These are phyloP conservation scores for Eledone cirrhosa DNA, from an alignment of 2,888 invertebrate species.

Conservation along the genomic window DNA sequence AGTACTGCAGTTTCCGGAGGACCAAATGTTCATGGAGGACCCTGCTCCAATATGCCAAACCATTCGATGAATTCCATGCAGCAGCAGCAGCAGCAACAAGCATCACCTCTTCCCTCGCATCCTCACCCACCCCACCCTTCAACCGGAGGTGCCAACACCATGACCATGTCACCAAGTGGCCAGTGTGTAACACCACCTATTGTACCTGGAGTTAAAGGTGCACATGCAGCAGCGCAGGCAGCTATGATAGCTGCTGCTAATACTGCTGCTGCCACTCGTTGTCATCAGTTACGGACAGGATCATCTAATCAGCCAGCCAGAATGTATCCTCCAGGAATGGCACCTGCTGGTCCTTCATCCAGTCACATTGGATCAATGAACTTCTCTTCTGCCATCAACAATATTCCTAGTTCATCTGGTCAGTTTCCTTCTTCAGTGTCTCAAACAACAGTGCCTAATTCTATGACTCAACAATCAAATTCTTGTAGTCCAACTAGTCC, in stretches of 20 bases:
- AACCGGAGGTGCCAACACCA: constrained; percentile 33
- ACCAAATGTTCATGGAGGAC: constrained; percentile 25
- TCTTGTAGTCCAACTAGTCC: constrained; percentile 24
- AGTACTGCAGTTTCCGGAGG: constrained; percentile 32
- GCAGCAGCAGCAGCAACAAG: constrained; percentile 3
- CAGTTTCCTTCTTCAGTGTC: constrained; percentile 32
- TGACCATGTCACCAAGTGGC: constrained; percentile 29
- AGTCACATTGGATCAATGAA: constrained; percentile 44
- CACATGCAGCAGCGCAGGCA: constrained; percentile 63
- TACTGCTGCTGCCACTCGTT: constrained; percentile 45
- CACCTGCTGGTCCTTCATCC: constrained; percentile 36
- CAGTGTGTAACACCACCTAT: constrained; percentile 33
- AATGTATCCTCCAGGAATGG: constrained; percentile 43
- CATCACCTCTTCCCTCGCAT: constrained; percentile 29
- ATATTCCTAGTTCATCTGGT: constrained; percentile 28
- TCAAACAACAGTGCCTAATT: constrained; percentile 50
- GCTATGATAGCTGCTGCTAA: constrained; percentile 62
- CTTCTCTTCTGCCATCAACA: constrained; percentile 39
- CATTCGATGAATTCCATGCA: not conserved
- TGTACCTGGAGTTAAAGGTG: constrained; percentile 53
- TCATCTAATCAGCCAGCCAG: constrained; percentile 41
- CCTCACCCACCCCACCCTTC: constrained; percentile 34
- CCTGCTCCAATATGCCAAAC: constrained; percentile 9
- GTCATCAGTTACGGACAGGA: constrained; percentile 35
- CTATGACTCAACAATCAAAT: constrained; percentile 33